phyloP scores from a whole-genome alignment of 2,113 vertebrate species.

The Merops nubicus region DNA sequence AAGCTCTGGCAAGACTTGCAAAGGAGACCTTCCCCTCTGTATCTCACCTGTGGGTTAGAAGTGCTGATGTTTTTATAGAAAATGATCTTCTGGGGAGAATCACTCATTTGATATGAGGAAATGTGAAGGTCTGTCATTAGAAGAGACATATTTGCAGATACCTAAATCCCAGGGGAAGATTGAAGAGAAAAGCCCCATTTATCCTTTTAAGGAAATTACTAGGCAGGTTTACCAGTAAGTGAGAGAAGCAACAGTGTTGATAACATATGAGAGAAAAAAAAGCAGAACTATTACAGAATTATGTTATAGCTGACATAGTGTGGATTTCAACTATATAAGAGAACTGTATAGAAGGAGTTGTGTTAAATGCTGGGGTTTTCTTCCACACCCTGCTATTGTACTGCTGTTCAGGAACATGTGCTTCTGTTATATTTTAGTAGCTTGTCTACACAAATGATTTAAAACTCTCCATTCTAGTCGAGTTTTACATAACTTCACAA shows the following conservation, averaged over 20 bases:
- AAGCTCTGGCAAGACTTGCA: not conserved
- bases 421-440: not conserved
- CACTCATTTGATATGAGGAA: not conserved
- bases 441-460: not conserved
- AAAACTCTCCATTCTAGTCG: not conserved
- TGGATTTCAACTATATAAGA: not conserved
- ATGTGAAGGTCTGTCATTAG: not conserved
- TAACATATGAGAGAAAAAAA: not conserved
- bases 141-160: not conserved
- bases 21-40: not conserved
- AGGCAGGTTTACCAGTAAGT: not conserved
- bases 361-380: not conserved
- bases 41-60: not conserved
- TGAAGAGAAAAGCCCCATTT: not conserved
- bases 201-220: not conserved
- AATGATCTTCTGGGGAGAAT: not conserved
- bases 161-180: not conserved
- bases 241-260: not conserved
- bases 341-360: not conserved
- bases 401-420: not conserved
- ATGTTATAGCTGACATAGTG: not conserved
- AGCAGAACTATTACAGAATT: not conserved
- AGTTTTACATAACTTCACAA: not conserved
- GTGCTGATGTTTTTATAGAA: not conserved
- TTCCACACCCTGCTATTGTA: not conserved